phyloP scores from a whole-genome alignment of 2,113 vertebrate genomes.

The Ceyx melanurus region DNA sequence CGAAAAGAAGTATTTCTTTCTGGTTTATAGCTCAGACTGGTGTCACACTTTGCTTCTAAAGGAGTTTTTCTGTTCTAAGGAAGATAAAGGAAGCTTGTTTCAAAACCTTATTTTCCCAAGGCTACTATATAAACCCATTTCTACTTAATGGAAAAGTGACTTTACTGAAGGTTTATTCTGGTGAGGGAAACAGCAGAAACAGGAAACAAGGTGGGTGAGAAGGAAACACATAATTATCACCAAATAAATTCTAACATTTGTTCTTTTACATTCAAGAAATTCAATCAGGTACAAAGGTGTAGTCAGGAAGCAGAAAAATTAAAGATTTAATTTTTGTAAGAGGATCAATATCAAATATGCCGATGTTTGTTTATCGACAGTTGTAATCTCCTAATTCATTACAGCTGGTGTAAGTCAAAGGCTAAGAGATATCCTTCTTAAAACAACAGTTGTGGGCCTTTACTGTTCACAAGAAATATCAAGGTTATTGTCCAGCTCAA shows the following conservation, averaged over 20 bases:
- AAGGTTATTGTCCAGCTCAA: slow-evolving; percentile 81
- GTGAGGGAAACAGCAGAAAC: neutral
- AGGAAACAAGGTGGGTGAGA: neutral
- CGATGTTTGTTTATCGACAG: slow-evolving; percentile 35
- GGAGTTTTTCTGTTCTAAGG: neutral
- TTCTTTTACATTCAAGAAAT: neutral
- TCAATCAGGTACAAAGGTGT: neutral
- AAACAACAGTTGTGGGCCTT: slow-evolving; percentile 52
- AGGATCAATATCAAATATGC: slow-evolving; percentile 32
- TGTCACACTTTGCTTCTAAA: neutral
- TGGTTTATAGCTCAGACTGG: neutral
- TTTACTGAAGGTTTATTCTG: neutral
- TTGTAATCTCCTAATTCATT: slow-evolving; percentile 65
- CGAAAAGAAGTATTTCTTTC: neutral
- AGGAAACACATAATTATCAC: neutral
- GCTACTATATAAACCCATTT: neutral
- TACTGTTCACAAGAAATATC: slow-evolving; percentile 67
- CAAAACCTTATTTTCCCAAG: neutral
- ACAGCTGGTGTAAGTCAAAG: slow-evolving; percentile 59
- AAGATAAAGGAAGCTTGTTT: neutral
- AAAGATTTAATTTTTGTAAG: neutral
- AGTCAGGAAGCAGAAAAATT: neutral
- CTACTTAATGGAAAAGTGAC: neutral
- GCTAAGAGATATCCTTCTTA: slow-evolving; percentile 31
- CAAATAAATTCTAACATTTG: neutral